These are phyloP conservation scores for Tanytarsus gracilentus DNA, from an alignment of 2,888 invertebrate species.

Conservation along the genomic window DNA sequence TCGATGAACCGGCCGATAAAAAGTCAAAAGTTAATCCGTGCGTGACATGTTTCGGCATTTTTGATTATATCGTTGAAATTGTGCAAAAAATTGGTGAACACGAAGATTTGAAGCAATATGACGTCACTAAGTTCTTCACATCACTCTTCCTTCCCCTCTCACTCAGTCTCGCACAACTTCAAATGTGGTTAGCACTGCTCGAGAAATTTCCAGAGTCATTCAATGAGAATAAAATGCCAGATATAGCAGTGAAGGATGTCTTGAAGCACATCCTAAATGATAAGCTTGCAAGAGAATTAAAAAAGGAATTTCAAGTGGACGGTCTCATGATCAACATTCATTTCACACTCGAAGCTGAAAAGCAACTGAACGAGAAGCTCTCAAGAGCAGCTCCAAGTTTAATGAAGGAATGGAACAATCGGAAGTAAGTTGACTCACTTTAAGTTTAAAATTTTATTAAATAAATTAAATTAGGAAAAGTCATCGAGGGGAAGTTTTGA, in stretches of 20 bases:
- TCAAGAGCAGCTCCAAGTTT: conserved; percentile 30
- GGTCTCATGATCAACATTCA: conserved; percentile 45
- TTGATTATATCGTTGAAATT: conserved; percentile 51
- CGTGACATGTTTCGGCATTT: conserved; percentile 60
- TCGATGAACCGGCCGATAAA: conserved; percentile 36
- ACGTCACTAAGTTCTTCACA: conserved; percentile 55
- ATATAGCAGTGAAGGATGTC: conserved; percentile 63
- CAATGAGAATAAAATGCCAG: conserved; percentile 38
- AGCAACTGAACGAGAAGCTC: no score
- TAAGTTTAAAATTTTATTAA: conserved; percentile 9
- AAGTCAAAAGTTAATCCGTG: conserved; percentile 50
- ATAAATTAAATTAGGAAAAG: conserved; percentile 39
- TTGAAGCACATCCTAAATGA: conserved; percentile 66
- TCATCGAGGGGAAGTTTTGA: conserved; percentile 48
- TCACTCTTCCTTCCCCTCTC: conserved; percentile 63
- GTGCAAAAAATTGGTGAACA: conserved; percentile 48
- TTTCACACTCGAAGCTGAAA: conserved; percentile 44
- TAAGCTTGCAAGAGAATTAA: conserved; percentile 48
- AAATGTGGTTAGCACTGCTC: conserved; percentile 51
- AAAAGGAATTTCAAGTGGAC: conserved; percentile 48
- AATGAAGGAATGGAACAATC: conserved; percentile 6
- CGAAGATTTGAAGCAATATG: conserved; percentile 49
- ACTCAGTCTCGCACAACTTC: conserved; percentile 56
- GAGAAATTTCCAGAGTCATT: conserved; percentile 48
- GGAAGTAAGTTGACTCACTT: conserved; percentile 8